Conservation (phyloP, 2,888 invertebrate genomes). For the Xestia c-nigrum region DNA sequence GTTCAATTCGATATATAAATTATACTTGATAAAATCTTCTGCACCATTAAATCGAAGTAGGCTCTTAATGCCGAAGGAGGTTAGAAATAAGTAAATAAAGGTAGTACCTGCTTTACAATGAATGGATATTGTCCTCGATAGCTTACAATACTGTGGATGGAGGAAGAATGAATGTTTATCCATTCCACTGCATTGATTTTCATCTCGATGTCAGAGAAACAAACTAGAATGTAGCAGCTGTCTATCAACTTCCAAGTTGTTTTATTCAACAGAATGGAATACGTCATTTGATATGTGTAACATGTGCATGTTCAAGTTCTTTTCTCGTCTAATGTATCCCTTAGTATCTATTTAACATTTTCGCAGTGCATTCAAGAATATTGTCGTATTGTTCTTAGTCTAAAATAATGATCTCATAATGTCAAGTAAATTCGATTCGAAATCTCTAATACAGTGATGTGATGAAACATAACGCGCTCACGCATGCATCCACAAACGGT, state of each 20-base stretch:
- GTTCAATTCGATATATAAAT: slow-evolving; percentile 47
- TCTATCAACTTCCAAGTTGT: slow-evolving; percentile 53
- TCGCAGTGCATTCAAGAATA: slow-evolving; percentile 6
- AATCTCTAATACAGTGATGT: slow-evolving; percentile 29
- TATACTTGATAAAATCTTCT: slow-evolving; percentile 47
- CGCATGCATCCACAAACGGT: slow-evolving; percentile 37
- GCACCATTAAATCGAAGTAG: slow-evolving; percentile 44
- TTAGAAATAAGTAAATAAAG: slow-evolving; percentile 54
- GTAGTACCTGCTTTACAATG: slow-evolving; percentile 50
- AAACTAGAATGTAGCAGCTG: slow-evolving; percentile 55
- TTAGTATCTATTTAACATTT: slow-evolving; percentile 19
- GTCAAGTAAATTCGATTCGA: slow-evolving; percentile 19
- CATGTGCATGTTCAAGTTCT: slow-evolving; percentile 27
- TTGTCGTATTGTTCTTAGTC: background rate
- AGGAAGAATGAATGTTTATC: slow-evolving; percentile 62
- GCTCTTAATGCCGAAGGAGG: slow-evolving; percentile 28
- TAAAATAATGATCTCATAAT: slow-evolving; percentile 5
- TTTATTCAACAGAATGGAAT: slow-evolving; percentile 54
- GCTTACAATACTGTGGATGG: slow-evolving; percentile 48
- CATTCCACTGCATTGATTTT: slow-evolving; percentile 54
- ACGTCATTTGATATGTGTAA: slow-evolving; percentile 52
- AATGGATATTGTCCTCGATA: slow-evolving; percentile 43
- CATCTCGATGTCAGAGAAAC: slow-evolving; percentile 44
- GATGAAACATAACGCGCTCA: slow-evolving; percentile 47
- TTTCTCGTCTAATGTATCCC: slow-evolving; percentile 35